Evolutionary conservation across 1,140 invertebrate genomes (phyloP), one percentile per base, ranked within the genome.

Genomic region (Lasioglossum albipes): DNA sequence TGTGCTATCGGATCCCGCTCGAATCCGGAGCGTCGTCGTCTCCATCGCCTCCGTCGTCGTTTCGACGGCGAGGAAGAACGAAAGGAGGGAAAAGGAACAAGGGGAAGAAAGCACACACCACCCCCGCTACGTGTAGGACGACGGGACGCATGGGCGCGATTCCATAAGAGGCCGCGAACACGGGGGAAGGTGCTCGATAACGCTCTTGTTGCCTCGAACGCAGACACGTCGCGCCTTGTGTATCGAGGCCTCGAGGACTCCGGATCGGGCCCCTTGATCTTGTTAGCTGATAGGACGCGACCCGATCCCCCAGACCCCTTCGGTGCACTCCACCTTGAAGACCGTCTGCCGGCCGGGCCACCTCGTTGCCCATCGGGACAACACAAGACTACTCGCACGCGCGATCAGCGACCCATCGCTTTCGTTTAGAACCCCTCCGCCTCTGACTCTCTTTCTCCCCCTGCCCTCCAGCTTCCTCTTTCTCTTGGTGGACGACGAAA

Each of bases 151-250:
- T 82, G 84, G 83, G 69, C 89, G 84, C 88, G 89, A 89, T 88
- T 90, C 86, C 87, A 80, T 85, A 82, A 88, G 85, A 85, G 82
- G 85, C 82, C 18, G 62, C 54, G 49, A 5, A 64, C 64, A 61
- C 59, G 62, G 71, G 83, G 81, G 75, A 87, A 84, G 81, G 73
- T 86, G 85, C 79, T 83, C 89, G 89, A 90, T 90, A 90, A 90
- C 87, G 84, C 84, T 85, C 81, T 88, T 88, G 87, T 87, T 86
- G 78, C 84, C 64, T 77, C 80, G 75, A 74, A 81, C 70, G 75
- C 76, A 80, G 80, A 89, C 88, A 81, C 82, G 86, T 88, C 84
- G 84, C 75, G 81, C 78, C 65, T 69, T 78, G 61, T 84, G 87
- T 85, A 88, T 85, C 86, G 78, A 79, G 67, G 79, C 80, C 82